Base-by-base conservation (phyloP, 2,797 vertebrate genomes). In the Morelia viridis region DNA sequence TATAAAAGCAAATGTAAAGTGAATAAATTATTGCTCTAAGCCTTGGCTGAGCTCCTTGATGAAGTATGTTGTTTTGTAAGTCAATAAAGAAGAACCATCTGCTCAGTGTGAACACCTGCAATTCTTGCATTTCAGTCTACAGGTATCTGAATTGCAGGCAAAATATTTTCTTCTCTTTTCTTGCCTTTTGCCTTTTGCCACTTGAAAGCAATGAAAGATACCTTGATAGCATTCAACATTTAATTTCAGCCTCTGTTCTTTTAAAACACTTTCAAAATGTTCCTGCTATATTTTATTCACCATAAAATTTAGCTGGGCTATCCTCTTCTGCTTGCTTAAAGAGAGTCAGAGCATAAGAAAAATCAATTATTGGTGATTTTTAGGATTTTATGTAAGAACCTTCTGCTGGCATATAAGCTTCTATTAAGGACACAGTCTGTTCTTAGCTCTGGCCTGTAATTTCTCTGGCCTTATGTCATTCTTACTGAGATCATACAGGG, bases 131-230 rank as follows among this genome's bases (percentile, higher is more conserved):
- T 80, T 92, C 65, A 87, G 19, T 87, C 88, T 84, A 88, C 7
- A 93, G 19, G 12, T 93, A 61, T 60, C 46, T 89, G 50, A 90
- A 85, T 85, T n/a, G 88, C n/a, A 91, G 62, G 88, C 86, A 94
- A 89, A 95, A 92, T 91, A 94, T 87, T 93, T 4, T 60, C 1
- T 91, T 93, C 19, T 91, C 60, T 53, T 88, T 93, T 89, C 86
- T 87, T 90, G 91, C 91, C 31, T 2, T 90, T 90, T 89, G 4
- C 5, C 65, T 2, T 90, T 90, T 89, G 4, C 5, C 65, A 61
- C 83, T 92, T 91, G 91, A 31, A 76, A 91, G 24, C 1, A 89
- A 93, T 65, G 84, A 89, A 89, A 92, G 0, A 92, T 24, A 93
- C 26, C 60, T 12, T 28, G 35, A 6, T 41, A 61, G 17, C 9